Evolutionary conservation across 30 jellyfish, hydroid and myxozoan species (phyloP).

Genomic region (Hydra vulgaris): DNA sequence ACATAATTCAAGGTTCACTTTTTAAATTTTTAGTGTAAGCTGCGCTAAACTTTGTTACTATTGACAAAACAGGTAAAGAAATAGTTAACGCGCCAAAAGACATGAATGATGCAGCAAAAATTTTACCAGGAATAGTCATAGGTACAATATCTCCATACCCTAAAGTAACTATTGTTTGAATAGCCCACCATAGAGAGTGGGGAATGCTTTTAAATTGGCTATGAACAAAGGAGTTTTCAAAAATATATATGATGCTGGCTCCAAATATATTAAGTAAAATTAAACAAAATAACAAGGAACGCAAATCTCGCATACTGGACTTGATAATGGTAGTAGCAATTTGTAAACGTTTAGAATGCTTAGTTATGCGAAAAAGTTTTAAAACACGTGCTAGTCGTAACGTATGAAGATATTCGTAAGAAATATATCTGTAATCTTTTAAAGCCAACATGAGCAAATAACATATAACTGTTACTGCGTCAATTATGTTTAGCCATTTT

Average conservation of each 20-base stretch:
- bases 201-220: slow-evolving; percentile 73
- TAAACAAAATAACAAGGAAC: slow-evolving; percentile 64
- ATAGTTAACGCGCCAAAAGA: slow-evolving; percentile 94
- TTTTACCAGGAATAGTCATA: slow-evolving; percentile 53
- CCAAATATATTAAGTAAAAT: slow-evolving; percentile 65
- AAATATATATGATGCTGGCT: slow-evolving; percentile 61
- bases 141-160: slow-evolving; percentile 98
- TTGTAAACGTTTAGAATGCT: slow-evolving; percentile 62
- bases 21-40: slow-evolving; percentile 38
- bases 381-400: slow-evolving; percentile 55
- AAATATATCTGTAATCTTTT: slow-evolving; percentile 15
- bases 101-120: slow-evolving; percentile 75
- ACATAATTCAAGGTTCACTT: neutral
- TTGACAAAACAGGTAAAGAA: slow-evolving; percentile 91
- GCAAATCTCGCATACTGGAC: slow-evolving; percentile 75
- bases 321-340: slow-evolving; percentile 59
- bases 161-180: slow-evolving; percentile 80
- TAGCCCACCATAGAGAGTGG: slow-evolving; percentile 94
- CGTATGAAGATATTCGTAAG: slow-evolving; percentile 39
- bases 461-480: slow-evolving; percentile 57
- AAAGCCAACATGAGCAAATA: slow-evolving; percentile 32
- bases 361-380: slow-evolving; percentile 59
- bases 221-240: slow-evolving; percentile 32
- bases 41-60: slow-evolving; percentile 70
- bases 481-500: slow-evolving; percentile 52